Conservation (phyloP, 37 sponge, comb jelly and placozoan genomes). For the Diacarnus erythraeanus region DNA sequence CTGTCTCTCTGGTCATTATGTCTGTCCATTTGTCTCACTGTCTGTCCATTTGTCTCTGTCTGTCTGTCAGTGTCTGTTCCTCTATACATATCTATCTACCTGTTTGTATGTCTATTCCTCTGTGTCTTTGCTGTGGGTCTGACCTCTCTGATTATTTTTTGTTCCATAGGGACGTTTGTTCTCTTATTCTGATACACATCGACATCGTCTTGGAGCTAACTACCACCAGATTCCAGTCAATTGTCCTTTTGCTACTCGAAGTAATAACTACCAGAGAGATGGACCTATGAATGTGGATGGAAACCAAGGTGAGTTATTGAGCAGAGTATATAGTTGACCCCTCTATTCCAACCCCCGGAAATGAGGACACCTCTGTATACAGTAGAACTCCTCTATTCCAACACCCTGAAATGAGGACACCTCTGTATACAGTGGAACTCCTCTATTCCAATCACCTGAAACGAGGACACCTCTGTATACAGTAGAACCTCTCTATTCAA, state of each 20-base stretch:
- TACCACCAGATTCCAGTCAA: conserved; percentile 85
- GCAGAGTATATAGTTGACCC: no score
- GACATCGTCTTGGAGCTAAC: conserved; percentile 84
- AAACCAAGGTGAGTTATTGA: conserved; percentile 70
- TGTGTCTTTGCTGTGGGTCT: neutral
- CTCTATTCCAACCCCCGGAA: no score
- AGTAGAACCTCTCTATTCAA: no score
- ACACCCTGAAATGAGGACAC: no score
- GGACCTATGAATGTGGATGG: conserved; percentile 72
- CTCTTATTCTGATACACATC: conserved; percentile 84
- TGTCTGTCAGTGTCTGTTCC: neutral
- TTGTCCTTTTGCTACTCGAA: conserved; percentile 68
- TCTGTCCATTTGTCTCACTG: neutral
- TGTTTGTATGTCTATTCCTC: neutral
- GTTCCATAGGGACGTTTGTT: conserved; percentile 84
- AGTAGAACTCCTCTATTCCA: no score
- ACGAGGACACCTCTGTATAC: no score
- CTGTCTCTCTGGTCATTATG: no score
- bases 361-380: no score
- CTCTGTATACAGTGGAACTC: no score
- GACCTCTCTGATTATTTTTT: no score
- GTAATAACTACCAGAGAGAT: conserved; percentile 83
- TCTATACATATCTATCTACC: neutral
- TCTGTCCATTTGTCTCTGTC: neutral
- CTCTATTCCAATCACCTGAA: no score